These are phyloP conservation scores for Liolophura sinensis DNA, from an alignment of 1,140 invertebrate genomes.

Conservation along the genomic window DNA sequence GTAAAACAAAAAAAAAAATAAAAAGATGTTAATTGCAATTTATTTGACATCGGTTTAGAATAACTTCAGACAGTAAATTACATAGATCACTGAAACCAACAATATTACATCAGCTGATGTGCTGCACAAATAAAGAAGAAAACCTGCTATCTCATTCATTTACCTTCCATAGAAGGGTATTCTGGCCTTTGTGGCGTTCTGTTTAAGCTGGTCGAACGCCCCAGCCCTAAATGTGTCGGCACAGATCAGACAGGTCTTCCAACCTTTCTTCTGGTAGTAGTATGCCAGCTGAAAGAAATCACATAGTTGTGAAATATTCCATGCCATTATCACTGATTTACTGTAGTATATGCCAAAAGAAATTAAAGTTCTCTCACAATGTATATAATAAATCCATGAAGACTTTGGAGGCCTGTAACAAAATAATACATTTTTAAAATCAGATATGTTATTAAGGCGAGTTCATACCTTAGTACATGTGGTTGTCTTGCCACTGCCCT, in stretches of 20 bases:
- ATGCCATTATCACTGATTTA: background rate
- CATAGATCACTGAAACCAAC: background rate
- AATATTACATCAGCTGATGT: background rate
- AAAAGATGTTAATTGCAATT: too few species aligned
- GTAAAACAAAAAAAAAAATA: too few species aligned
- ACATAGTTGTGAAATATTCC: slow-evolving; percentile 7
- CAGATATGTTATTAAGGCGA: background rate
- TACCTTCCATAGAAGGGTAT: slow-evolving; percentile 99
- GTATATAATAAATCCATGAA: background rate
- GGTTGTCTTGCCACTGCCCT: slow-evolving; percentile 98
- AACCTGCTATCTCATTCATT: background rate
- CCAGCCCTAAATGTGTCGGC: slow-evolving; percentile 99
- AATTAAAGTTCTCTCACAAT: background rate
- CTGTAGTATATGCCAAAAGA: background rate
- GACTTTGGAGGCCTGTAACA: background rate
- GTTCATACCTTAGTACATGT: slow-evolving; percentile 89
- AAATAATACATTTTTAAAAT: slow-evolving; percentile 1
- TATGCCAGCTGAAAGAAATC: slow-evolving; percentile 77
- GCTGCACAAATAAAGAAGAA: slow-evolving; percentile 77
- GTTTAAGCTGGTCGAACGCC: slow-evolving; percentile 99
- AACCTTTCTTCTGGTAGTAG: slow-evolving; percentile 95
- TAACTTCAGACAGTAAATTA: background rate
- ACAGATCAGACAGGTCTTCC: slow-evolving; percentile 99
- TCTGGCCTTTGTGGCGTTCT: slow-evolving; percentile 98
- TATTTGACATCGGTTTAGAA: too few species aligned